Base-by-base conservation (phyloP, 2,888 invertebrate species). In the Leptinotarsa peninsularis region DNA sequence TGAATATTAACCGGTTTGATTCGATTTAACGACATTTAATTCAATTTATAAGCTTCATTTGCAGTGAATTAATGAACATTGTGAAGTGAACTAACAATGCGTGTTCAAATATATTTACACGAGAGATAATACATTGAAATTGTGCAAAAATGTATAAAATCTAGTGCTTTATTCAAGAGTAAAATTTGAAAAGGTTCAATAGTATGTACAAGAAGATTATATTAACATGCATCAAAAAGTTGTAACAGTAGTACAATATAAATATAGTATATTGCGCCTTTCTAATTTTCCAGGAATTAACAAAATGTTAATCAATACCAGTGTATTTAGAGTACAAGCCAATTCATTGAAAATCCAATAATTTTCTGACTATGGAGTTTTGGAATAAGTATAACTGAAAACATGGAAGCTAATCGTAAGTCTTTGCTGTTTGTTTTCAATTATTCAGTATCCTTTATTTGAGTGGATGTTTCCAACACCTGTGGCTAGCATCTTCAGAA, bases 61-160 rank as follows among this genome's bases (percentile, higher is more conserved):
- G 23, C 14, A 13, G 58, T 23, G 58, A 23, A 23, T 14, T 10
- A 21, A 7, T 7, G 15, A 21, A 23, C 4, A 54, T 54, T 4
- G n/a, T 54, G 21, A 4, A 21, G 14, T 58, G 18, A 58, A 17
- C 15, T 52, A 5, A 17, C 4, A 52, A 15, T 17, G n/a, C n/a
- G 52, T 52, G 52, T 15, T 52, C 2, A n/a, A 52, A 52, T 4
- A 52, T 52, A 17, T 15, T 14, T 52, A 58, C 52, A 63, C 56
- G 54, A 52, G 17, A 66, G 18, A 63, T 10, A 43, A 43, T 63
- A 76, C 72, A 73, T 76, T 50, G 56, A 73, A 76, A 74, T 67
- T 50, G 76, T 76, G 76, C 76, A 73, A 73, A 76, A 43, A 66
- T 68, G 70, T 76, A 71, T 71, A 76, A 76, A 74, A 76, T 74